Base-by-base conservation (phyloP, 2,113 vertebrate species). In the Clarias batrachus region DNA sequence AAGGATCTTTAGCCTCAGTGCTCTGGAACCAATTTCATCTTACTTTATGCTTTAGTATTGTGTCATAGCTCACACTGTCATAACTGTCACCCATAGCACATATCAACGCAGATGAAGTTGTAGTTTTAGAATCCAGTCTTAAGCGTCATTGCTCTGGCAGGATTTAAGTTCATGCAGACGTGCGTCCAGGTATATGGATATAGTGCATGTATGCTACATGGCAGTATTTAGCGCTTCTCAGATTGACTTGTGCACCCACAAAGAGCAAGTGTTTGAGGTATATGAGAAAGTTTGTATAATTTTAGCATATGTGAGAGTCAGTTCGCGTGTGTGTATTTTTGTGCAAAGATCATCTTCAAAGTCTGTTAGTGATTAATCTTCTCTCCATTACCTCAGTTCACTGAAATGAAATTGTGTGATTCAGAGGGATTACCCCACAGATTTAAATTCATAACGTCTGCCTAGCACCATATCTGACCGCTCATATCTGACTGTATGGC, bases 101-200 rank as follows among this genome's bases (percentile, higher is more conserved):
- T 52, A 59, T 76, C 48, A 60, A 37, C 71, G 27, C 63, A 21
- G 30, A 85, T 78, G 41, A 27, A 56, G 86, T 17, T 60, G 54
- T 66, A 81, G 76, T 62, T 82, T 66, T 33, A 33, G 62, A 65
- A 79, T 87, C 21, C 21, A 37, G 76, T 70, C 62, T 82, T 90
- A 87, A 84, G 83, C 87, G 81, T 85, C 83, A 87, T 88, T 90
- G 30, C 85, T 85, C 81, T 83, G 54, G 73, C 54, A 66, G 88
- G 85, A 87, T 91, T 90, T 89, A 81, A 76, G 76, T 62, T 84
- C 30, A 86, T 88, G 59, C 78, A 87, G 85, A 84, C 74, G 4
- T 74, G 30, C 52, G 66, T 48, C 63, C 76, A 37, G 85, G 57
- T 63, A 57, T 54, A 54, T 52, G 5, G 56, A 16, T 54, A 56